These are phyloP conservation scores for Dynastes hyllus DNA, from an alignment of 2,888 invertebrate genomes.

Conservation along the genomic window DNA sequence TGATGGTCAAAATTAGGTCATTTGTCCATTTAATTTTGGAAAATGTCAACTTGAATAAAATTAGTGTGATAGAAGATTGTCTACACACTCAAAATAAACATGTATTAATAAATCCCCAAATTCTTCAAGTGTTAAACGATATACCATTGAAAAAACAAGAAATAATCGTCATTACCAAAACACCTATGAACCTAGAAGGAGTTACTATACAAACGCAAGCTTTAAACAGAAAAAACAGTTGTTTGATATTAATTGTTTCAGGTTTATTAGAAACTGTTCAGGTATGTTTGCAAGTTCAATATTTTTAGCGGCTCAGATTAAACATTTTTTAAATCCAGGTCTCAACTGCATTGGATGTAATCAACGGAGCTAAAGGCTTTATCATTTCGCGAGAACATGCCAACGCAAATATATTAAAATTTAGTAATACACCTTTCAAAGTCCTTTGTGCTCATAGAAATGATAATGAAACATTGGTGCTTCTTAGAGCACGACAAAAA, in stretches of 20 bases:
- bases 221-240: constrained; percentile 66
- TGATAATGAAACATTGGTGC: constrained; percentile 44
- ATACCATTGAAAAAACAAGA: constrained; percentile 82
- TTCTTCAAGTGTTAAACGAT: constrained; percentile 78
- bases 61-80: constrained; percentile 74
- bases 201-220: constrained; percentile 79
- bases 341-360: constrained; percentile 2
- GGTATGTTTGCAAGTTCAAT: not conserved
- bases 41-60: constrained; percentile 78
- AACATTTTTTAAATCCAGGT: not conserved
- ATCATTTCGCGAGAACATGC: constrained; percentile 46
- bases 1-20: constrained; percentile 70
- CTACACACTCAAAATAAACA: constrained; percentile 13
- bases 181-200: constrained; percentile 71
- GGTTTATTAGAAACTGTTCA: constrained; percentile 20
- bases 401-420: constrained; percentile 31
- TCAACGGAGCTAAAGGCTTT: constrained; percentile 43
- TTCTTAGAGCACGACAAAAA: constrained; percentile 20
- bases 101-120: constrained; percentile 71
- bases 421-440: not conserved
- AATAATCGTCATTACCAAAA: constrained; percentile 74
- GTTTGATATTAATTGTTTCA: constrained; percentile 60
- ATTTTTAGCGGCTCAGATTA: no score
- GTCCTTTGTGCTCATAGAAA: not conserved
- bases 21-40: constrained; percentile 83